Evolutionary conservation across 2,888 invertebrate species (phyloP).

Genomic region (Drosophila rellima): DNA sequence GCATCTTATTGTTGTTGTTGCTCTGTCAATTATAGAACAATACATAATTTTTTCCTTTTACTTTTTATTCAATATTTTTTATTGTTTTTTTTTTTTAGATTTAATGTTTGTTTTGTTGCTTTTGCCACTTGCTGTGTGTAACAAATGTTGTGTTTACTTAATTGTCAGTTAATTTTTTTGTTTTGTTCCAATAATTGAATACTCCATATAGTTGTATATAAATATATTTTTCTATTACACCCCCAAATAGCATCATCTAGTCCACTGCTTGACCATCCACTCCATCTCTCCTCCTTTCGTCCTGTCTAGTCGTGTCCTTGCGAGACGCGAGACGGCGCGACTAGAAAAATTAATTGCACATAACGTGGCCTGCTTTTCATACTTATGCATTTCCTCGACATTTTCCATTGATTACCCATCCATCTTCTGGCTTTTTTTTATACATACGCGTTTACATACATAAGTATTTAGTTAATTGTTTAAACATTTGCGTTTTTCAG

Average conservation of each 20-base stretch:
- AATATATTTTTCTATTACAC: slow-evolving; percentile 79
- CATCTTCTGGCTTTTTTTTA: slow-evolving; percentile 43
- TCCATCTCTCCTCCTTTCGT: slow-evolving; percentile 14
- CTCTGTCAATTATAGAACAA: slow-evolving; percentile 67
- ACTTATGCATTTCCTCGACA: slow-evolving; percentile 24
- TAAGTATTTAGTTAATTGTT: slow-evolving; percentile 65
- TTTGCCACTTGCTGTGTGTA: slow-evolving; percentile 59
- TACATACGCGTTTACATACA: slow-evolving; percentile 55
- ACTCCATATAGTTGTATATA: slow-evolving; percentile 76
- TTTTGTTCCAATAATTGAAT: slow-evolving; percentile 74
- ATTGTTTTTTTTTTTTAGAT: slow-evolving; percentile 14
- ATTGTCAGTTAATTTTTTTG: slow-evolving; percentile 58
- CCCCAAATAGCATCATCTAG: slow-evolving; percentile 53
- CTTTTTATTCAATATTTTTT: slow-evolving; percentile 7
- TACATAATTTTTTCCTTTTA: slow-evolving; percentile 36
- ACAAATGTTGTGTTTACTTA: slow-evolving; percentile 70
- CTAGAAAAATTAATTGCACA: slow-evolving; percentile 79
- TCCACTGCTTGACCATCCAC: slow-evolving; percentile 26
- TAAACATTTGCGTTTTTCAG: slow-evolving; percentile 58
- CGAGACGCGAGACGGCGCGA: slow-evolving; percentile 53
- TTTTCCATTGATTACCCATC: slow-evolving; percentile 42
- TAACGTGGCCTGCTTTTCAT: slow-evolving; percentile 74
- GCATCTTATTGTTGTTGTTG: slow-evolving; percentile 55
- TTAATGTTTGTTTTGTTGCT: slow-evolving; percentile 23
- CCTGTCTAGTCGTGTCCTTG: slow-evolving; percentile 36